Percentiles rank a stretch among this genome's conserved stretches.
phyloP scores from a whole-genome alignment of 1,140 invertebrate species.

The Zaprionus lachaisei region DNA sequence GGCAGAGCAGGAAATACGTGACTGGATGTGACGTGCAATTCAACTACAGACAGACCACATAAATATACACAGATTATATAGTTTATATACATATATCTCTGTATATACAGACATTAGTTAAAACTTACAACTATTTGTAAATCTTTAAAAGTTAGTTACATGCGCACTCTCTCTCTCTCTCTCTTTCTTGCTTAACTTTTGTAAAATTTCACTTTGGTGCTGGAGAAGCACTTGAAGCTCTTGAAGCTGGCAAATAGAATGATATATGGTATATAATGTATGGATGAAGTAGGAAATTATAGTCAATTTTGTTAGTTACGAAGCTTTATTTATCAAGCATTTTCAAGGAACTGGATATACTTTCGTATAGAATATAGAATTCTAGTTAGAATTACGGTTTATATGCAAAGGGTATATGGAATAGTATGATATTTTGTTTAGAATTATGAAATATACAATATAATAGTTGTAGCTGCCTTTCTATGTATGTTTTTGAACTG shows the following conservation, averaged over 20 bases:
- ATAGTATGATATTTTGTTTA: too few relatives aligned
- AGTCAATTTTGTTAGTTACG: not conserved
- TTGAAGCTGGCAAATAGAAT: constrained; percentile 48
- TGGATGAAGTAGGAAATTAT: not conserved
- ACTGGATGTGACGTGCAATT: not conserved
- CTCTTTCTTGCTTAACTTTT: constrained; percentile 42
- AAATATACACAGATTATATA: not conserved
- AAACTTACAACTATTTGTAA: constrained; percentile 24
- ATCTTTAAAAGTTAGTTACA: constrained; percentile 2
- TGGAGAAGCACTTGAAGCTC: constrained; percentile 67
- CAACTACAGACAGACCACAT: not conserved
- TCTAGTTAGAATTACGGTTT: too few relatives aligned
- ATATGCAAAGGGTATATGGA: too few relatives aligned
- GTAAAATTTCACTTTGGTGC: constrained; percentile 69
- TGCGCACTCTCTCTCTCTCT: not conserved
- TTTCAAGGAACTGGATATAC: too few relatives aligned
- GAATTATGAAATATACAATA: too few relatives aligned
- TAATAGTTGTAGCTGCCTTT: not conserved
- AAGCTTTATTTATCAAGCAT: too few relatives aligned
- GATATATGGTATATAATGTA: not conserved
- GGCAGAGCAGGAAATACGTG: not conserved
- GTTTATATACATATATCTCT: too few relatives aligned
- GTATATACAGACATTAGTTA: constrained; percentile 12
- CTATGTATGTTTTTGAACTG: not conserved
- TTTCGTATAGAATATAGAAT: too few relatives aligned